phyloP scores from a whole-genome alignment of 2,888 invertebrate genomes.

The Gerris lacustris region DNA sequence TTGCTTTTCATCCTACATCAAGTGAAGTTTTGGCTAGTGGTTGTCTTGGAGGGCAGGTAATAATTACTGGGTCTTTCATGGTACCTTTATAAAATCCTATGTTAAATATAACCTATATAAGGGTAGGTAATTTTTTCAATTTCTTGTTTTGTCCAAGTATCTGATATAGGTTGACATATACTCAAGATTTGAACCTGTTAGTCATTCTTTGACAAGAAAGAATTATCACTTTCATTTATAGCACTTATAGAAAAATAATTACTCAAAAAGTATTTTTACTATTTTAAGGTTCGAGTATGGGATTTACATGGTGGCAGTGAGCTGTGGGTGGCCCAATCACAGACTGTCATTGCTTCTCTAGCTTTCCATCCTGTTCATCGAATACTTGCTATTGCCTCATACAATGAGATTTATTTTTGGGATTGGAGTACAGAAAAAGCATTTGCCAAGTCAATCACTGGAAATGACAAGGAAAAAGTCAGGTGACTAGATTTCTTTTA shows the following conservation, averaged over 20 bases:
- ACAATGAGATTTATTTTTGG: slow-evolving; percentile 77
- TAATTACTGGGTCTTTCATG: slow-evolving; percentile 71
- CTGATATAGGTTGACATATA: no score
- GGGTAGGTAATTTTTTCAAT: not conserved
- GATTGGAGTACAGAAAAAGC: slow-evolving; percentile 71
- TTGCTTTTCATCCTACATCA: slow-evolving; percentile 74
- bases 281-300: slow-evolving; percentile 60
- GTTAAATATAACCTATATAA: not conserved
- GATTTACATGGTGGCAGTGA: slow-evolving; percentile 73
- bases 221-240: no score
- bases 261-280: no score
- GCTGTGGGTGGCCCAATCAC: slow-evolving; percentile 61
- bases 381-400: slow-evolving; percentile 71
- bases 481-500: slow-evolving; percentile 40
- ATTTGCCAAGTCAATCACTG: slow-evolving; percentile 61
- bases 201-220: no score
- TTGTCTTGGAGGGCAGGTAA: slow-evolving; percentile 76
- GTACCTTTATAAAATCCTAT: slow-evolving; percentile 35
- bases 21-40: slow-evolving; percentile 76
- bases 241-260: no score
- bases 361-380: slow-evolving; percentile 76
- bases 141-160: not conserved
- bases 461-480: slow-evolving; percentile 65
- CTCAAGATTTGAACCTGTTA: no score
- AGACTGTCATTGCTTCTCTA: slow-evolving; percentile 68